A percentile compares a stretch with the other conserved stretches of the same genome.
phyloP scores from a whole-genome alignment of 2,113 vertebrate species.

The Platichthys stellatus region DNA sequence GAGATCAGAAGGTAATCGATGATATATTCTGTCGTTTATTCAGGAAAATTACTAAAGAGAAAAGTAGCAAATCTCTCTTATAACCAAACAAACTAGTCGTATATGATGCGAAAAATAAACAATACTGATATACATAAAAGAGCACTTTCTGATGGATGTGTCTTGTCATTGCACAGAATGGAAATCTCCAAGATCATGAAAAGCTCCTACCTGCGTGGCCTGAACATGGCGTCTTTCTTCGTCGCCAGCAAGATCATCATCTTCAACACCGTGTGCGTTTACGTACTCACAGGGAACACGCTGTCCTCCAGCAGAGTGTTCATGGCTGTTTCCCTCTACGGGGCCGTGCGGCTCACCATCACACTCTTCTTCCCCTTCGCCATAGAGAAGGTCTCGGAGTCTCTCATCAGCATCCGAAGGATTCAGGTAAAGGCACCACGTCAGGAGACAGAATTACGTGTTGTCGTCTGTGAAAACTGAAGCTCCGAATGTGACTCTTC shows the following conservation, averaged over 20 bases:
- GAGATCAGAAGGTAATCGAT: slow-evolving; percentile 86
- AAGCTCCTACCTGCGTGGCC: slow-evolving; percentile 93
- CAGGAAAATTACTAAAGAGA: neutral
- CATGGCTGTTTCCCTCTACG: slow-evolving; percentile 88
- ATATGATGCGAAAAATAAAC: too few relatives aligned
- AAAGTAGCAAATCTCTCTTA: neutral
- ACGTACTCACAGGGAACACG: slow-evolving; percentile 86
- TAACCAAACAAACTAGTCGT: too few relatives aligned
- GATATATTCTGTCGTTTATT: neutral
- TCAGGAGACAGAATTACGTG: neutral
- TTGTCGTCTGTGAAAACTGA: neutral
- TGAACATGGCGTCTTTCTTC: slow-evolving; percentile 96
- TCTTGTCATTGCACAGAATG: slow-evolving; percentile 78
- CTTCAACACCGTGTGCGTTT: slow-evolving; percentile 91
- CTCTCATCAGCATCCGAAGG: slow-evolving; percentile 89
- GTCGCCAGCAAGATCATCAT: slow-evolving; percentile 92
- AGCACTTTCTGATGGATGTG: slow-evolving; percentile 2
- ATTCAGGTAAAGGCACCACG: slow-evolving; percentile 86
- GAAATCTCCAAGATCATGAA: slow-evolving; percentile 92
- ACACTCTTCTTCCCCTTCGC: slow-evolving; percentile 95
- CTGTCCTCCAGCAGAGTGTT: slow-evolving; percentile 91
- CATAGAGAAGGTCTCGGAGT: slow-evolving; percentile 89
- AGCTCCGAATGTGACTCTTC: slow-evolving; percentile 9
- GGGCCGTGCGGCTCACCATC: slow-evolving; percentile 89
- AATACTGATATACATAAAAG: neutral